Evolutionary conservation across 2,888 invertebrate species (phyloP).

Genomic region (Drosophila quasianomalipes): DNA sequence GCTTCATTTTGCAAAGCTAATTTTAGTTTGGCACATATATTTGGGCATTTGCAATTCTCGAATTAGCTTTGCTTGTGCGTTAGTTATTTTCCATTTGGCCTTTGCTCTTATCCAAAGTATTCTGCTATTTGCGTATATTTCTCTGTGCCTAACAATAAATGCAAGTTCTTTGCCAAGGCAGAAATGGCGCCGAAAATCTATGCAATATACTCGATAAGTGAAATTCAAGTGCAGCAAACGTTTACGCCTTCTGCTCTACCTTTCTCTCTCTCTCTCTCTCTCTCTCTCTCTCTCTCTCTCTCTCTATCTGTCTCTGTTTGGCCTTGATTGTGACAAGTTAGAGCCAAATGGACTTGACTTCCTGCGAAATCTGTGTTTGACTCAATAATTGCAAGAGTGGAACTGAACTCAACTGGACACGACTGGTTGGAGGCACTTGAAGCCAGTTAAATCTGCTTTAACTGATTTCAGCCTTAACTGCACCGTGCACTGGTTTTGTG

Average conservation of each 20-base stretch:
- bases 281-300: not conserved
- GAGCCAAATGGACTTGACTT: conserved; percentile 15
- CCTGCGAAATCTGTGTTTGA: conserved; percentile 38
- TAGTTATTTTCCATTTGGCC: conserved; percentile 22
- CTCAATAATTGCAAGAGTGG: not conserved
- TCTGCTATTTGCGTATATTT: not conserved
- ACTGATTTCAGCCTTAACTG: conserved; percentile 20
- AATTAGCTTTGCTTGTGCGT: conserved; percentile 13
- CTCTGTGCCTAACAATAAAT: conserved; percentile 27
- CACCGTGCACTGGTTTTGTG: not conserved
- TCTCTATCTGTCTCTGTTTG: not conserved
- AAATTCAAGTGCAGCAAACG: conserved; percentile 35
- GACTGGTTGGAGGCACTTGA: conserved; percentile 46
- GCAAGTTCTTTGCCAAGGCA: conserved; percentile 11
- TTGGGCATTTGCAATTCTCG: conserved; percentile 31
- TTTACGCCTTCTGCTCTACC: not conserved
- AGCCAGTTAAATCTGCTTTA: conserved; percentile 37
- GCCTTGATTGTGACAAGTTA: conserved; percentile 41
- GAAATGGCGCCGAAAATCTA: conserved; percentile 44
- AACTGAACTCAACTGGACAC: conserved; percentile 21
- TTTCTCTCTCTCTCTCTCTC: not conserved
- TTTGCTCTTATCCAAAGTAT: conserved; percentile 32
- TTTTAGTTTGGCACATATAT: conserved; percentile 32
- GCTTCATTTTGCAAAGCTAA: conserved; percentile 22
- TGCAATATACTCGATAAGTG: conserved; percentile 13